These are phyloP conservation scores for Brienomyrus longianalis DNA, from an alignment of 2,113 vertebrate species.

Conservation along the genomic window DNA sequence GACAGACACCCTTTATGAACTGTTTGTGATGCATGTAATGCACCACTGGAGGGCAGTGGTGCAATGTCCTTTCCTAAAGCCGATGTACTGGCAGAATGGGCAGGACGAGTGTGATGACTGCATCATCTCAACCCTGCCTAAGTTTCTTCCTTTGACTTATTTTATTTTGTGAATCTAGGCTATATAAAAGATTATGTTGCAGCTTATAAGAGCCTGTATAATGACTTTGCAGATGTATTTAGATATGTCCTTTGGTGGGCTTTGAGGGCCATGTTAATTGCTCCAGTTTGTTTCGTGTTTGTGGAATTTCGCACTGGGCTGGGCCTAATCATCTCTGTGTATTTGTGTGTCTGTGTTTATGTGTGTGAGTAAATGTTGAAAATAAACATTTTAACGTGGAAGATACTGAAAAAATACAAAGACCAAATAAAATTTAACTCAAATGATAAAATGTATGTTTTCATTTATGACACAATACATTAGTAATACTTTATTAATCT, in stretches of 20 bases:
- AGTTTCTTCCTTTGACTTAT: conserved; percentile 39
- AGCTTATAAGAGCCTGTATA: conserved; percentile 35
- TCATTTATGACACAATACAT: background rate
- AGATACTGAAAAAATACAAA: conserved; percentile 43
- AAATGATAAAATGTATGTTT: conserved; percentile 32
- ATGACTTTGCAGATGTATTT: conserved; percentile 27
- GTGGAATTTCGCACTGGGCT: conserved; percentile 62
- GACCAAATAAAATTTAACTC: conserved; percentile 69
- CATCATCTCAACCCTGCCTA: conserved; percentile 31
- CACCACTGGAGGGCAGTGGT: background rate
- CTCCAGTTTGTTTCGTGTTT: conserved; percentile 38
- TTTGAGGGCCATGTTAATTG: conserved; percentile 34
- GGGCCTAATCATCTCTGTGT: conserved; percentile 61
- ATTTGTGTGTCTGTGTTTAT: conserved; percentile 31
- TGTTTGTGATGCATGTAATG: background rate
- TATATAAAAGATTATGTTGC: conserved; percentile 28
- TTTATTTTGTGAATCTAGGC: conserved; percentile 29
- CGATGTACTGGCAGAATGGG: background rate
- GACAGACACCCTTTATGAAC: background rate
- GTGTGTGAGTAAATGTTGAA: conserved; percentile 41
- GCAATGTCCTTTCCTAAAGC: background rate
- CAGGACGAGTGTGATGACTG: background rate
- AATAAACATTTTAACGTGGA: conserved; percentile 67
- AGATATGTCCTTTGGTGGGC: conserved; percentile 30
- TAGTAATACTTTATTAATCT: background rate